These are phyloP conservation scores for Ochotona curzoniae DNA, from an alignment of 2,113 vertebrate species.

Conservation along the genomic window DNA sequence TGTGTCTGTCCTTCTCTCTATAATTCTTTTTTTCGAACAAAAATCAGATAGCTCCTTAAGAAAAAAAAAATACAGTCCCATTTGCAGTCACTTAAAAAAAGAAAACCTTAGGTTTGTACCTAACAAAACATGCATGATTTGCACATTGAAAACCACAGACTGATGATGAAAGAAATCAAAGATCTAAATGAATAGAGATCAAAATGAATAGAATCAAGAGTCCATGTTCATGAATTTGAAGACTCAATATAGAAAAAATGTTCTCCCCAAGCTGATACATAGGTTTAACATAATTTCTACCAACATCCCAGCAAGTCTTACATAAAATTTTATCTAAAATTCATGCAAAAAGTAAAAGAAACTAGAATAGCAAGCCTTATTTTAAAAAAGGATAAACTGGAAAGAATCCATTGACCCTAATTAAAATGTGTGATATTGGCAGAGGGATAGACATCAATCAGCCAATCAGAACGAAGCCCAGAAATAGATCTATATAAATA, in stretches of 20 bases:
- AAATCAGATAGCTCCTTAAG: too few relatives aligned
- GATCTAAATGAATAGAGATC: neutral
- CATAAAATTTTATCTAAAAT: slow-evolving; percentile 28
- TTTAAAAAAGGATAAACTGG: neutral
- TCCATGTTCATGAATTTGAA: slow-evolving; percentile 3
- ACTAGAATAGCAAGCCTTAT: neutral
- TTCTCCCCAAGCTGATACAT: neutral
- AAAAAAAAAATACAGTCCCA: neutral
- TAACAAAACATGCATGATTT: neutral
- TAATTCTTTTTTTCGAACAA: too few relatives aligned
- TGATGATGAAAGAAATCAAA: neutral
- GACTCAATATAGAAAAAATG: neutral
- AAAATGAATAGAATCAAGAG: too few relatives aligned
- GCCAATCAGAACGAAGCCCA: neutral
- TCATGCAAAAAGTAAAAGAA: slow-evolving; percentile 10
- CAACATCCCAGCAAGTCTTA: slow-evolving; percentile 1
- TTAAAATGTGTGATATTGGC: neutral
- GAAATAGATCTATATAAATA: neutral
- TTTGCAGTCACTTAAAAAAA: neutral
- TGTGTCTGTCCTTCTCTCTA: too few relatives aligned
- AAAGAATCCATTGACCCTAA: neutral
- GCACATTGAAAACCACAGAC: neutral
- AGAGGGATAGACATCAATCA: neutral
- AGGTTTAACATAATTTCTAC: slow-evolving; percentile 24
- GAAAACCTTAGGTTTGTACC: too few relatives aligned